phyloP scores from a whole-genome alignment of 2,888 invertebrate genomes.

The Quadriops clusia region DNA sequence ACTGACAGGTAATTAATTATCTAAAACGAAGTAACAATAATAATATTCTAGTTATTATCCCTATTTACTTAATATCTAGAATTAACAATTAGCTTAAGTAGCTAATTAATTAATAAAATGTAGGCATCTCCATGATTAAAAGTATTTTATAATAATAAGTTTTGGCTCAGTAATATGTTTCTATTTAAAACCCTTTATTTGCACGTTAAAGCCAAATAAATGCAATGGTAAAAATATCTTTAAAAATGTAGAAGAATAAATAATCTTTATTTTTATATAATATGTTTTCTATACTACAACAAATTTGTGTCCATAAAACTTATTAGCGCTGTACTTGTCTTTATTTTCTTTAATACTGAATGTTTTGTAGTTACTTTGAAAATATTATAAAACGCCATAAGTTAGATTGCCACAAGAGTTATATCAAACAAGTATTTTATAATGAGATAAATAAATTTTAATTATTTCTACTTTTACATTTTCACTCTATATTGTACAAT shows the following conservation, averaged over 20 bases:
- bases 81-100: slow-evolving; percentile 19
- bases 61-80: slow-evolving; percentile 23
- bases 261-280: neutral
- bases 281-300: no score
- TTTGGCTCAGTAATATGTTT: slow-evolving; percentile 8
- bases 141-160: slow-evolving; percentile 3
- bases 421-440: no score
- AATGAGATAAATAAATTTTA: no score
- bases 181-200: slow-evolving; percentile 1
- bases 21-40: slow-evolving; percentile 5
- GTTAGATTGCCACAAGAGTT: no score
- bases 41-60: slow-evolving; percentile 20
- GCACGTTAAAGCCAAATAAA: neutral
- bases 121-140: slow-evolving; percentile 15
- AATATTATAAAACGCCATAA: no score
- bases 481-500: no score
- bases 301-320: no score
- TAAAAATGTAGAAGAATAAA: neutral
- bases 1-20: no score
- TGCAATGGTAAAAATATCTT: slow-evolving; percentile 2
- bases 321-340: no score
- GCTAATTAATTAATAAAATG: slow-evolving; percentile 13
- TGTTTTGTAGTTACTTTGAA: no score
- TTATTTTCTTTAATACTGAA: no score
- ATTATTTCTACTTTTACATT: no score